Percentiles rank a stretch among this genome's conserved stretches.
Evolutionary conservation across 2,888 invertebrate genomes (phyloP).

Genomic region (Onchidella celtica): DNA sequence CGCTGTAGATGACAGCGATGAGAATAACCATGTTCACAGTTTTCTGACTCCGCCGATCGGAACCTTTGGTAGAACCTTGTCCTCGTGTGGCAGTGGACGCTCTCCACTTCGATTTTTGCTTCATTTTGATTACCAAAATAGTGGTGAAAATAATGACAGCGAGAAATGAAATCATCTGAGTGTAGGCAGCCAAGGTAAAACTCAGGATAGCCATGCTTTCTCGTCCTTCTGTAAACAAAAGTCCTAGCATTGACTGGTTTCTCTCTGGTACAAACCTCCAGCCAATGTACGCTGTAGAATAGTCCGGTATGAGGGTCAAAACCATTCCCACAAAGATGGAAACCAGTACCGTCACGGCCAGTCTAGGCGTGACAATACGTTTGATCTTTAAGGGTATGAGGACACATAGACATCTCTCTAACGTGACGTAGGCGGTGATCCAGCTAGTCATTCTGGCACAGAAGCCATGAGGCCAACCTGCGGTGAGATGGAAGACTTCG

Average conservation of each 20-base stretch:
- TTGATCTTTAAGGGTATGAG: not conserved
- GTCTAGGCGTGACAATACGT: not conserved
- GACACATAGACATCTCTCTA: too few species aligned
- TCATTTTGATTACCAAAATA: slow-evolving; percentile 13
- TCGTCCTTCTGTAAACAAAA: not conserved
- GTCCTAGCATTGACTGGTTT: slow-evolving; percentile 13
- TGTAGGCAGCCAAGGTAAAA: slow-evolving; percentile 2
- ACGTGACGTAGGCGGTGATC: slow-evolving; percentile 5
- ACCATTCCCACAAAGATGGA: not conserved
- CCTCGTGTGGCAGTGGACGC: not conserved
- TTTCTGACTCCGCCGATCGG: not conserved
- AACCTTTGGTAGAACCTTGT: not conserved
- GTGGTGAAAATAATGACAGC: not conserved
- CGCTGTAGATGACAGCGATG: not conserved
- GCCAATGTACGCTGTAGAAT: slow-evolving; percentile 2
- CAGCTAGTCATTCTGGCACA: slow-evolving; percentile 2
- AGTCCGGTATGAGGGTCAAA: not conserved
- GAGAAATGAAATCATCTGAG: too few species aligned
- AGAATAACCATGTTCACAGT: slow-evolving; percentile 1
- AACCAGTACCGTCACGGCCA: not conserved
- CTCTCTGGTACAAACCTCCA: not conserved
- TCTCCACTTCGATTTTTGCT: slow-evolving; percentile 11
- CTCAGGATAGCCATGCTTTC: not conserved
- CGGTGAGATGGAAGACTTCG: not conserved
- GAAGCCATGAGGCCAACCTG: slow-evolving; percentile 5